Evolutionary conservation across 2,888 invertebrate species (phyloP), one percentile per base, ranked within the genome.

Genomic region (Synergus itoensis): DNA sequence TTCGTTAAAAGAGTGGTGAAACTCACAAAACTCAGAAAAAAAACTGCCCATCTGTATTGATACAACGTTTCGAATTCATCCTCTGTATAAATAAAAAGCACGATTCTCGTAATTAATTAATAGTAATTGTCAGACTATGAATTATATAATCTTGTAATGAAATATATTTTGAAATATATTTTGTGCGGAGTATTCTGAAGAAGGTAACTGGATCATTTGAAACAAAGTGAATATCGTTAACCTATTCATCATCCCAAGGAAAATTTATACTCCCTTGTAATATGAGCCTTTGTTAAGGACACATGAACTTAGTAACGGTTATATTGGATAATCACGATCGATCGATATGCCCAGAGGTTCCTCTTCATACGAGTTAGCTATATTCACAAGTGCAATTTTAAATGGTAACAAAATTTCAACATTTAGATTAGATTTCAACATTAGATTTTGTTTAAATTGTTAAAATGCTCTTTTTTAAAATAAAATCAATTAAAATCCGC

Each of bases 1-100:
- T 84, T 85, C 85, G 83, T 84, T 86, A 82, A 83, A 84, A 85
- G 79, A 53, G 63, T 77, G 75, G 60, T 60, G 77, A 18, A 62
- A 77, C 62, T 21, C 63, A 18, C 40, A 36, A 65, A 65, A 64
- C 48, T 41, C 11, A 11, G 53, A 57, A 53, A 48, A 67, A 73
- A 73, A 73, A 16, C n/a, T n/a, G 53, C 48, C 73, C 48, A n/a
- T 53, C 36, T 48, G 36, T 73, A 40, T 73, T n/a, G 53, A 73
- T 73, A 53, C 7, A 53, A 73, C 36, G 36, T 53, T 48, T 48
- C 53, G n/a, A 53, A 28, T 53, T 53, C 16, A 21, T 53, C 36
- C 28, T 2, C 28, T 2, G 28, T 4, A 21, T 28, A 28, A 63
- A 69, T 48, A 45, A 45, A 69, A 45, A 69, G 4, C 36, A 21